Conservation (phyloP, 2,888 invertebrate species). For the Oscheius sp. region DNA sequence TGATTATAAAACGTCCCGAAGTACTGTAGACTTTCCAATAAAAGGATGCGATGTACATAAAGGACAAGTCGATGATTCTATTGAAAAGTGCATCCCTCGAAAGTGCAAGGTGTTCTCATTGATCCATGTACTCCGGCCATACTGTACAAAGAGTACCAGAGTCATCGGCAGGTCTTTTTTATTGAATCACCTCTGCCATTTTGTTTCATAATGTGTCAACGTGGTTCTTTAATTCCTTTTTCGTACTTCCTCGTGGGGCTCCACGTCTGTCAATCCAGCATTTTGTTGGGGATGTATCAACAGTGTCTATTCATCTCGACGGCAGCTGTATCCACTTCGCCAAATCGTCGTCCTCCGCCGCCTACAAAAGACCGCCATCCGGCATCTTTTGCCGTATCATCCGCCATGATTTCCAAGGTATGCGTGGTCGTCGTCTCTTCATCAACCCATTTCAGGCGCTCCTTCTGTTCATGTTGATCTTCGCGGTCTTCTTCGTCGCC, state of each 20-base stretch:
- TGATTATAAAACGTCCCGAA: no score
- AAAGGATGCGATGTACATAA: no score
- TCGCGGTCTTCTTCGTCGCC: constrained; percentile 12
- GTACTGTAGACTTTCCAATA: no score
- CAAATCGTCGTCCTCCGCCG: neutral
- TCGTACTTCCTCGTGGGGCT: neutral
- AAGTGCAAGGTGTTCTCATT: no score
- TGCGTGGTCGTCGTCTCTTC: neutral
- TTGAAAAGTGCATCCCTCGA: no score
- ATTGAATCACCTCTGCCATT: neutral
- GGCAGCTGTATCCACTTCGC: neutral
- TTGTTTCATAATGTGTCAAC: neutral
- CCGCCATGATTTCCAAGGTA: constrained; percentile 16
- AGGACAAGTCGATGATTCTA: no score
- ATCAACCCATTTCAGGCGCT: neutral
- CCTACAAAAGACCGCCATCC: constrained; percentile 2
- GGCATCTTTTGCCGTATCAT: neutral
- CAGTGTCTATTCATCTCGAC: neutral
- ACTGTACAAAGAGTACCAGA: no score
- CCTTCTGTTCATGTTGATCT: neutral
- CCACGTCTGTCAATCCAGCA: neutral
- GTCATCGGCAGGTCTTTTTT: no score
- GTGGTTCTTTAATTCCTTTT: neutral
- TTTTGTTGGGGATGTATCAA: constrained; percentile 12
- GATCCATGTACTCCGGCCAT: no score